Conservation (phyloP, 2,113 vertebrate species). For the Periophthalmodon schlosseri region DNA sequence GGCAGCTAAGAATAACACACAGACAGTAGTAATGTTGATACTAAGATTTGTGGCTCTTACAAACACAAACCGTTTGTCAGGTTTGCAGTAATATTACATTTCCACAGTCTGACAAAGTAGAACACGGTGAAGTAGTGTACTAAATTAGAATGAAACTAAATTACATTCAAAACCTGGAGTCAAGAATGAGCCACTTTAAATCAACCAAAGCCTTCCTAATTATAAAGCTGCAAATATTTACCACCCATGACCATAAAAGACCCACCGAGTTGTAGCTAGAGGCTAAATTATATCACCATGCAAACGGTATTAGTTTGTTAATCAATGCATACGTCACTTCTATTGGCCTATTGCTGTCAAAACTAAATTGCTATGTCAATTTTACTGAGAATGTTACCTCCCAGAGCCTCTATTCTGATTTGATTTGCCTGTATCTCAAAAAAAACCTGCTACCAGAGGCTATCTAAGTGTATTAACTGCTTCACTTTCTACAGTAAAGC, state of each 20-base stretch:
- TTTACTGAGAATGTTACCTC: not conserved
- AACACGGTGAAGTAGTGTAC: no score
- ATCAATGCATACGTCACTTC: not conserved
- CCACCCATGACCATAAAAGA: not conserved
- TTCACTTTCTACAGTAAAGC: not conserved
- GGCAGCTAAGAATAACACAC: slow-evolving; percentile 10
- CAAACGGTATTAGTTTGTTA: not conserved
- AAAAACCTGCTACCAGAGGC: not conserved
- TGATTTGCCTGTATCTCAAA: not conserved
- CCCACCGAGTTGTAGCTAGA: not conserved
- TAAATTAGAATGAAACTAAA: not conserved
- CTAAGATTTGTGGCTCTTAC: not conserved
- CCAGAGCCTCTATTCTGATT: not conserved
- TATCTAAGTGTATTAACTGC: not conserved
- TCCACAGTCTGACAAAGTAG: not conserved
- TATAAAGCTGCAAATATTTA: not conserved
- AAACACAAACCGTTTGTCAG: not conserved
- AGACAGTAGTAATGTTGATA: slow-evolving; percentile 6
- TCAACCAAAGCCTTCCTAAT: not conserved
- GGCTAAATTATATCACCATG: not conserved
- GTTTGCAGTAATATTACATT: slow-evolving; percentile 10
- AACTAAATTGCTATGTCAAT: not conserved
- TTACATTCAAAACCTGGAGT: not conserved
- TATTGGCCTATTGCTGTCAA: not conserved
- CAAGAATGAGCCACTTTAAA: not conserved